Conservation (phyloP, 2,797 vertebrate species). For the Anas flavirostris region DNA sequence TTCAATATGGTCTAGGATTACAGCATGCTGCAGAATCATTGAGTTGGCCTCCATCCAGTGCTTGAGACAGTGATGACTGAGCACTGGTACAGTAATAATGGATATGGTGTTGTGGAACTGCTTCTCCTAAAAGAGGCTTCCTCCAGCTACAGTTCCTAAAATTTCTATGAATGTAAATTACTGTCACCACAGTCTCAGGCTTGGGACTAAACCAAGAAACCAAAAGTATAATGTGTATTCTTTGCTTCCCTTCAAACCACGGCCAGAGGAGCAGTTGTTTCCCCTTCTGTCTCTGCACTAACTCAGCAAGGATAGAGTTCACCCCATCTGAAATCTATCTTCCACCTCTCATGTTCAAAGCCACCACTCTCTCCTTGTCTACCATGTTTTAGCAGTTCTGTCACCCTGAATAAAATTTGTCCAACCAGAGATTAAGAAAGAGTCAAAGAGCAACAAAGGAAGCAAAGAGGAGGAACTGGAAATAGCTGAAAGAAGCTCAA, state of each 20-base stretch:
- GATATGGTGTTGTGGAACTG: background rate
- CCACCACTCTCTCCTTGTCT: background rate
- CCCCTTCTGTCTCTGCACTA: background rate
- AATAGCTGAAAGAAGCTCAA: background rate
- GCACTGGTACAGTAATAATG: fast-evolving
- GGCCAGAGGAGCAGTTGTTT: background rate
- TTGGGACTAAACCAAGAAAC: background rate
- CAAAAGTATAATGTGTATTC: fast-evolving
- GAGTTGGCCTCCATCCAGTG: background rate
- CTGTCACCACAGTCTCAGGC: background rate
- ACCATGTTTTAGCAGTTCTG: background rate
- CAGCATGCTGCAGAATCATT: background rate
- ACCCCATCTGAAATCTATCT: background rate
- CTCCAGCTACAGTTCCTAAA: background rate
- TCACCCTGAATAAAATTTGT: background rate
- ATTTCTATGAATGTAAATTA: background rate
- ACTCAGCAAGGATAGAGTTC: background rate
- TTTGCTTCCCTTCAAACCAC: background rate
- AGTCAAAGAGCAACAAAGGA: background rate
- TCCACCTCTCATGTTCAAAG: background rate
- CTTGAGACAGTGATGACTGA: background rate
- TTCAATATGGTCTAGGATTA: background rate
- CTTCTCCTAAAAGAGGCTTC: background rate
- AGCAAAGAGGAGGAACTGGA: background rate
- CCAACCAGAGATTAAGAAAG: background rate